phyloP scores from a whole-genome alignment of 1,140 invertebrate genomes.

The Drosophila carrolli region DNA sequence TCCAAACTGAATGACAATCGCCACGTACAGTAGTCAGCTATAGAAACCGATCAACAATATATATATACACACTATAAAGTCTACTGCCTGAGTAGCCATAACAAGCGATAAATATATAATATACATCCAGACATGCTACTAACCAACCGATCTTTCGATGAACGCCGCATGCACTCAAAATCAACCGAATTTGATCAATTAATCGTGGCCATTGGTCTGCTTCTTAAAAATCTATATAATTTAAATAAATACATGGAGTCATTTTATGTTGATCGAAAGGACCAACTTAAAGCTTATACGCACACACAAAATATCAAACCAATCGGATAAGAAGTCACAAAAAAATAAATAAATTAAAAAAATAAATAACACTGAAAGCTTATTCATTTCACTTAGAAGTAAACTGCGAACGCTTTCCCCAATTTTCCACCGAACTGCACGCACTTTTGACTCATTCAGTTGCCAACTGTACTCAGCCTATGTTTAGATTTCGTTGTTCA shows the following conservation, averaged over 20 bases:
- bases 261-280: not conserved
- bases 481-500: slow-evolving; percentile 15
- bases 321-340: slow-evolving; percentile 6
- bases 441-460: slow-evolving; percentile 35
- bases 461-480: slow-evolving; percentile 24
- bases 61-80: slow-evolving; percentile 42
- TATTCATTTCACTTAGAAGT: slow-evolving; percentile 8
- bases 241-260: slow-evolving; percentile 7
- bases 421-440: slow-evolving; percentile 29
- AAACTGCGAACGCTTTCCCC: slow-evolving; percentile 27
- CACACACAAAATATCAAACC: slow-evolving; percentile 19
- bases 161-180: slow-evolving; percentile 40
- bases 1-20: slow-evolving; percentile 51
- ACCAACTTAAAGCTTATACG: slow-evolving; percentile 6
- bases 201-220: slow-evolving; percentile 19
- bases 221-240: slow-evolving; percentile 18
- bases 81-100: slow-evolving; percentile 25
- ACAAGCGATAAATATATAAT: slow-evolving; percentile 16
- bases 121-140: slow-evolving; percentile 21
- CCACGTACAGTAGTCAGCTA: slow-evolving; percentile 27
- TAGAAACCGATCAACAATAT: slow-evolving; percentile 19
- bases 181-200: slow-evolving; percentile 14
- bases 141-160: slow-evolving; percentile 17
- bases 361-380: slow-evolving; percentile 13
- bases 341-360: not conserved